A percentile compares a stretch with the other conserved stretches of the same genome.
Conservation (phyloP, 2,888 invertebrate genomes). For the Sepioteuthis lessoniana region DNA sequence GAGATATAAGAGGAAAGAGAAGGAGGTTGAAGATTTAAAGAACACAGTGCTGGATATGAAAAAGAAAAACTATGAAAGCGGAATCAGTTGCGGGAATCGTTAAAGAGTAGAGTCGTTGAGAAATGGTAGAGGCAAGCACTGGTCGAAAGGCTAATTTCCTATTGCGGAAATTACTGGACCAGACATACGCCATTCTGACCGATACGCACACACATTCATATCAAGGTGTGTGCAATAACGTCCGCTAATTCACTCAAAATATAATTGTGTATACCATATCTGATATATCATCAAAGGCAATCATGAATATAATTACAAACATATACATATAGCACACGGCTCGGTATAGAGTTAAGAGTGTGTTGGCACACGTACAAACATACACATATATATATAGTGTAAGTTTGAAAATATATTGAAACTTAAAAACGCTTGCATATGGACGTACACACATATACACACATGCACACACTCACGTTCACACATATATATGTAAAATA, state of each 20-base stretch:
- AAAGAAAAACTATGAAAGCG: not conserved
- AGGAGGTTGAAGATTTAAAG: not conserved
- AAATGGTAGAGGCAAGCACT: not conserved
- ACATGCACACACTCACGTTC: not conserved
- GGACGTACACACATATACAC: not conserved
- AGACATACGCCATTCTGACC: not conserved
- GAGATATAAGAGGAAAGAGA: not conserved
- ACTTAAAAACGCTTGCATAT: not conserved
- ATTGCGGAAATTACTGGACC: not conserved
- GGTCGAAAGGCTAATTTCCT: constrained; percentile 33
- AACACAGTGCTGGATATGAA: not conserved
- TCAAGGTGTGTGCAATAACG: not conserved
- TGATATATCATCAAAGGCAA: not conserved
- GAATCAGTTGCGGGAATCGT: not conserved
- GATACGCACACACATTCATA: not conserved
- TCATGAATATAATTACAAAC: not conserved
- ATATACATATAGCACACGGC: not conserved
- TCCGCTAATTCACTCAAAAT: not conserved
- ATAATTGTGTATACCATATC: not conserved
- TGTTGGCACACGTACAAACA: not conserved
- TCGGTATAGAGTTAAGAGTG: not conserved
- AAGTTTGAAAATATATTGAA: no score
- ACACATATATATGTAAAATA: not conserved
- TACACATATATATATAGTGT: not conserved
- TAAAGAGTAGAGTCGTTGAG: not conserved